A percentile compares a stretch with the other conserved stretches of the same genome.
Evolutionary conservation across 23 tunicate species (phyloP).

Genomic region (Aplidium turbinatum): DNA sequence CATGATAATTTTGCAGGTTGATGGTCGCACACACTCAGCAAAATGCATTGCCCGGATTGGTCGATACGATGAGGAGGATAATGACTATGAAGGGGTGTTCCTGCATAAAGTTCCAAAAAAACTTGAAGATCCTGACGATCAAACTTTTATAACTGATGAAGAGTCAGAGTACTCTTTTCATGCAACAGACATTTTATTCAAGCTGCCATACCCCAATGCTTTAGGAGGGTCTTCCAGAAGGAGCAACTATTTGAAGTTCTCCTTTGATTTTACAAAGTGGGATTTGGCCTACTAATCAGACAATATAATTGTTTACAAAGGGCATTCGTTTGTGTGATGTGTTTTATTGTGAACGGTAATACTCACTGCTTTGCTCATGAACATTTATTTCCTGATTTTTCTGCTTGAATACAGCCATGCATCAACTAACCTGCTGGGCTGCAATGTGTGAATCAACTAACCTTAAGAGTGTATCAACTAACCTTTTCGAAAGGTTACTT

Average conservation of each 20-base stretch:
- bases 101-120: constrained; percentile 20
- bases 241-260: constrained; percentile 11
- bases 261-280: constrained; percentile 23
- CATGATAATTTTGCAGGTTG: constrained; percentile 26
- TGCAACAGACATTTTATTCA: constrained; percentile 18
- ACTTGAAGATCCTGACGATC: constrained; percentile 5
- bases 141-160: constrained; percentile 19
- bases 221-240: constrained; percentile 8
- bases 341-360: too few species aligned
- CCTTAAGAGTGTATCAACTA: too few species aligned
- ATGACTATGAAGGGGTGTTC: constrained; percentile 33
- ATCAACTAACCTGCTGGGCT: too few species aligned
- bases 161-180: constrained; percentile 13
- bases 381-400: too few species aligned
- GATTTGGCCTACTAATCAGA: constrained; percentile 26
- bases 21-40: constrained; percentile 4
- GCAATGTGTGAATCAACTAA: too few species aligned
- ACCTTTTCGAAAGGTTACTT: too few species aligned
- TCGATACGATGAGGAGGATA: constrained; percentile 20
- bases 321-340: too few species aligned
- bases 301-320: too few species aligned
- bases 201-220: constrained; percentile 21
- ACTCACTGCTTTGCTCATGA: too few species aligned
- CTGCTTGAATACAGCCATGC: too few species aligned
- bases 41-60: constrained; percentile 19